Conservation (phyloP, 1,140 invertebrate species). For the Caenorhabditis latens region DNA sequence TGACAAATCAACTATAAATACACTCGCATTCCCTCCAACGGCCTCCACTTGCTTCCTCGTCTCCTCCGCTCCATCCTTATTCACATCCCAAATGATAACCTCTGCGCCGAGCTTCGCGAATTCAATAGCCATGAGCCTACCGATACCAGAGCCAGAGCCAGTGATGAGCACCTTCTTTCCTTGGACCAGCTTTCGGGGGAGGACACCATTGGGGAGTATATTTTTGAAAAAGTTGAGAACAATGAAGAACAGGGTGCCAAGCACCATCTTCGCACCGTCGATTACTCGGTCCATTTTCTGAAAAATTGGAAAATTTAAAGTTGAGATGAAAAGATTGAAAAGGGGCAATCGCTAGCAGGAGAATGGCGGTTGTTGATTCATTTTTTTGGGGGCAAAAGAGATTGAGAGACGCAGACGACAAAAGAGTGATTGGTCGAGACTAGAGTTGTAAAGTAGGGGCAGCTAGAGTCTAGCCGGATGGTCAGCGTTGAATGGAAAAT, state of each 20-base stretch:
- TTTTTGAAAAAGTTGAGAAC: constrained; percentile 26
- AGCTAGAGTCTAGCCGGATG: constrained; percentile 32
- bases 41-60: constrained; percentile 54
- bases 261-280: constrained; percentile 10
- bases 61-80: constrained; percentile 66
- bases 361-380: constrained; percentile 5
- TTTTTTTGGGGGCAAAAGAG: constrained; percentile 1
- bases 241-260: constrained; percentile 30
- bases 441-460: constrained; percentile 32
- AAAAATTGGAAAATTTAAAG: neutral
- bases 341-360: neutral
- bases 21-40: constrained; percentile 63
- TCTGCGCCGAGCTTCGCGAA: constrained; percentile 79
- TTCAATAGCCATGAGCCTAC: constrained; percentile 84
- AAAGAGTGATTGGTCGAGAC: constrained; percentile 5
- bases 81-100: constrained; percentile 66
- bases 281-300: constrained; percentile 24
- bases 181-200: constrained; percentile 63
- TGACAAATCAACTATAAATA: constrained; percentile 84
- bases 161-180: constrained; percentile 84
- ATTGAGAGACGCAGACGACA: constrained; percentile 8
- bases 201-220: constrained; percentile 65
- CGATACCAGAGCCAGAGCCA: constrained; percentile 90
- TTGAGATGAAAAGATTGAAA: constrained; percentile 1
- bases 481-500: neutral